Conservation (phyloP, 2,797 vertebrate species). For the Merluccius polli region DNA sequence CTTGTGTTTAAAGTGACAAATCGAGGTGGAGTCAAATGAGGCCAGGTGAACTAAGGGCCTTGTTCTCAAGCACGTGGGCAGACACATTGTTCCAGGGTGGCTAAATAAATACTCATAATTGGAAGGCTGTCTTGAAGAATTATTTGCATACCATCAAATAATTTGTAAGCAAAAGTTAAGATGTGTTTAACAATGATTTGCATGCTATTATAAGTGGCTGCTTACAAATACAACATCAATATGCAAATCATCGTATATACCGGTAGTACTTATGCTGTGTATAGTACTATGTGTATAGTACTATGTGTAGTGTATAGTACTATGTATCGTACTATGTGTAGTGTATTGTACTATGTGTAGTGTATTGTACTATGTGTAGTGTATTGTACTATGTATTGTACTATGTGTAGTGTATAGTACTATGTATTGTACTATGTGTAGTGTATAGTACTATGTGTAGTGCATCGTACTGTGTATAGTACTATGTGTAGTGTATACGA, state of each 20-base stretch:
- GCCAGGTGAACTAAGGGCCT: conserved; percentile 29
- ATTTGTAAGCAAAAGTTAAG: not conserved
- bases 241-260: not conserved
- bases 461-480: too few species aligned
- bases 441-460: too few species aligned
- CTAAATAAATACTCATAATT: not conserved
- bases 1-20: conserved; percentile 27
- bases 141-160: not conserved
- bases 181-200: not conserved
- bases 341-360: too few species aligned
- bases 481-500: too few species aligned
- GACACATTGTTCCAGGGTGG: conserved; percentile 6
- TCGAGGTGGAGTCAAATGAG: conserved; percentile 44
- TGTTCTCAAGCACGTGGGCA: conserved; percentile 2
- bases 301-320: too few species aligned
- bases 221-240: not conserved
- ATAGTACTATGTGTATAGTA: too few species aligned
- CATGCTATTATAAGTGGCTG: not conserved
- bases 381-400: too few species aligned
- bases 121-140: not conserved
- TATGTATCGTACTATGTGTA: too few species aligned
- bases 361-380: too few species aligned
- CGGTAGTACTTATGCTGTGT: too few species aligned
- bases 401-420: too few species aligned
- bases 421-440: too few species aligned